Evolutionary conservation across 2,113 vertebrate species (phyloP).

Genomic region (Corythornis cristatus): DNA sequence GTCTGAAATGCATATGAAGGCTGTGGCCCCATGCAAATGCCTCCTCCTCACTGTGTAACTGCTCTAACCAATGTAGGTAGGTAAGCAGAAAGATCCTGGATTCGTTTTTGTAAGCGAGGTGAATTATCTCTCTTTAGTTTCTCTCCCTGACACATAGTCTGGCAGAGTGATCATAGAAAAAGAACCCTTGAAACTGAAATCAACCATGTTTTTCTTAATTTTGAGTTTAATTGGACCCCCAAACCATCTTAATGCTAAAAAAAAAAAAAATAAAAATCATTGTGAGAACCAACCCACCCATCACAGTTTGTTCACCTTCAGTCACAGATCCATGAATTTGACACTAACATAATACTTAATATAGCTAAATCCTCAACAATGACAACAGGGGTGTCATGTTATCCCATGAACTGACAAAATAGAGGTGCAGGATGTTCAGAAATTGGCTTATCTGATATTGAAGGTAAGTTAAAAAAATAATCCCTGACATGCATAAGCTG

Average conservation of each 20-base stretch:
- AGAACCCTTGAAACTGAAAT: background rate
- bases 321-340: background rate
- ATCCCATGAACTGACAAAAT: background rate
- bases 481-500: background rate
- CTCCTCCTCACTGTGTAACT: background rate
- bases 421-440: background rate
- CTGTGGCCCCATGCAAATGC: conserved; percentile 30
- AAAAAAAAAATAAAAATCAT: background rate
- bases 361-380: background rate
- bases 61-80: background rate
- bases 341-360: background rate
- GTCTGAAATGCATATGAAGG: conserved; percentile 45
- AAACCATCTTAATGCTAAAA: background rate
- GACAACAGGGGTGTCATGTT: background rate
- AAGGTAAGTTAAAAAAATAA: background rate
- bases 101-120: background rate
- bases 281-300: background rate
- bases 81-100: background rate
- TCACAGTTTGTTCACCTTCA: background rate
- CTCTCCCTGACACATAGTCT: background rate
- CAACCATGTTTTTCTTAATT: background rate
- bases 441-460: background rate
- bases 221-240: background rate
- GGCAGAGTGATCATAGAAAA: background rate
- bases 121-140: background rate